Conservation (phyloP, 2,797 vertebrate genomes). For the Sebastes kiyomatsui region DNA sequence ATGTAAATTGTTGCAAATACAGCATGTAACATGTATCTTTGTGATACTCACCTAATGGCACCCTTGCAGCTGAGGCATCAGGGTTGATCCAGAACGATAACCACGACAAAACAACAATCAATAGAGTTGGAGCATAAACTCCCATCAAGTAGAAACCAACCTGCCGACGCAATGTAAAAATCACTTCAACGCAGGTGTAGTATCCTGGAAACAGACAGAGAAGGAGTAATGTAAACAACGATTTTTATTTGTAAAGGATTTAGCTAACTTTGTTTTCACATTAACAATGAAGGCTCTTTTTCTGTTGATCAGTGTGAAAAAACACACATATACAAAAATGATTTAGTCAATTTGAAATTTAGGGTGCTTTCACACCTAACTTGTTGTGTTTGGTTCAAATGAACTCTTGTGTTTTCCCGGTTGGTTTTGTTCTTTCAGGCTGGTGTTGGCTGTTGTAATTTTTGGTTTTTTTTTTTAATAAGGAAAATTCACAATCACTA, state of each 20-base stretch:
- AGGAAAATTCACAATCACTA: neutral
- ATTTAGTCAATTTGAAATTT: no score
- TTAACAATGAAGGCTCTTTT: neutral
- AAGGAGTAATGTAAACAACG: neutral
- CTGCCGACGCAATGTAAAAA: slow-evolving; percentile 94
- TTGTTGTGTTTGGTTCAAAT: no score
- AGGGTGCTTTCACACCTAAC: neutral
- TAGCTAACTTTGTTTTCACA: neutral
- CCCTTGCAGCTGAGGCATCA: slow-evolving; percentile 94
- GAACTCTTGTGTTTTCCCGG: neutral
- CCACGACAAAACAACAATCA: slow-evolving; percentile 96
- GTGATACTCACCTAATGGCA: slow-evolving; percentile 89
- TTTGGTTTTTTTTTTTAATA: neutral
- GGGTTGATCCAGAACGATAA: slow-evolving; percentile 99
- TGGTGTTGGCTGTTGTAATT: neutral
- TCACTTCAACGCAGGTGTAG: slow-evolving; percentile 97
- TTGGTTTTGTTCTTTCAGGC: no score
- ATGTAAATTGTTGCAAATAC: neutral
- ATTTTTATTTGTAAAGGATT: neutral
- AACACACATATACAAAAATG: no score
- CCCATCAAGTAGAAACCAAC: slow-evolving; percentile 99
- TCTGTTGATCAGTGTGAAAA: neutral
- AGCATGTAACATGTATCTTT: neutral
- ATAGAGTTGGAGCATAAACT: slow-evolving; percentile 94
- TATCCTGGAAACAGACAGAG: slow-evolving; percentile 83